Evolutionary conservation across 2,888 invertebrate genomes (phyloP).

Genomic region (Elgonia sp.): DNA sequence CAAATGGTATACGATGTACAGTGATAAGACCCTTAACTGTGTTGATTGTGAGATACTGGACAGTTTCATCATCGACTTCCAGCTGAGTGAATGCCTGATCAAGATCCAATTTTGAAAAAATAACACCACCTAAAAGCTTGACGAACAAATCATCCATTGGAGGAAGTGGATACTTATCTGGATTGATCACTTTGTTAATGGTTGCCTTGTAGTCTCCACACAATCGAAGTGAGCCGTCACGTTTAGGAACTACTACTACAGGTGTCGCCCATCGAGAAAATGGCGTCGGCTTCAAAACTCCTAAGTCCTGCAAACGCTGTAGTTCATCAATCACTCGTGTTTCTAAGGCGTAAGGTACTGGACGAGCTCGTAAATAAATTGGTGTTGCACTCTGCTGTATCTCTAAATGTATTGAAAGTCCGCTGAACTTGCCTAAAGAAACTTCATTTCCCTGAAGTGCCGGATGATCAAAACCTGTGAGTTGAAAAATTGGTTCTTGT

Average conservation of each 20-base stretch:
- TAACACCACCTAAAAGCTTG: conserved; percentile 6
- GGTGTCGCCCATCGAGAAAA: conserved; percentile 39
- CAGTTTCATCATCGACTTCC: background rate
- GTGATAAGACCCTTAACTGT: background rate
- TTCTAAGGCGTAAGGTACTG: conserved; percentile 23
- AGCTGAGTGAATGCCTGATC: conserved; percentile 19
- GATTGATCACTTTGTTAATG: background rate
- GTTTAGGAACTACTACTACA: conserved; percentile 22
- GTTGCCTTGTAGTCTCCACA: conserved; percentile 50
- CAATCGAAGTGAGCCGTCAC: background rate
- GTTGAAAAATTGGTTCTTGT: background rate
- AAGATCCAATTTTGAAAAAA: conserved; percentile 36
- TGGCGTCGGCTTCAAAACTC: background rate
- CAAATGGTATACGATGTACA: background rate
- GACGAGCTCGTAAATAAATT: background rate
- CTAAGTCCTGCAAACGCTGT: background rate
- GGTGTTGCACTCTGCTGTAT: background rate
- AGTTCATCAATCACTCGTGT: background rate
- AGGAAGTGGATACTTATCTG: conserved; percentile 32
- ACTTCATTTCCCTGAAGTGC: background rate
- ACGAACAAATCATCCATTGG: conserved; percentile 30
- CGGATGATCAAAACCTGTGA: background rate
- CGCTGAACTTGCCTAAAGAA: background rate
- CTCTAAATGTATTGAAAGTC: background rate
- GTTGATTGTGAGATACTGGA: conserved; percentile 17